Conservation (phyloP, 2,797 vertebrate genomes). For the Sternarchorhynchus goeldii region DNA sequence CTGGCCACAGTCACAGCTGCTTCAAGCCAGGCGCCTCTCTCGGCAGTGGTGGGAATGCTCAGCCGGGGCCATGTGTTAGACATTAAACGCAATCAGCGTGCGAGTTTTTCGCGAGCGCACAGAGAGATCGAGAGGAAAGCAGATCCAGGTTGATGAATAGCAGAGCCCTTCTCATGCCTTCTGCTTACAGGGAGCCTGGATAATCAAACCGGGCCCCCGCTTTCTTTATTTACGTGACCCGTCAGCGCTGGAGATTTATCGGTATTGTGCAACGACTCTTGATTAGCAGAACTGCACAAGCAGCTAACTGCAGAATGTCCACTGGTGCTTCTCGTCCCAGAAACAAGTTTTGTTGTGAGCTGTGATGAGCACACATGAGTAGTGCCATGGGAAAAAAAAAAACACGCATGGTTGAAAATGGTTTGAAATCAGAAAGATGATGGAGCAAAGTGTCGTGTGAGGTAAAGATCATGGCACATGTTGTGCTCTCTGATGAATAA, state of each 20-base stretch:
- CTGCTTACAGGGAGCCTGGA: conserved; percentile 59
- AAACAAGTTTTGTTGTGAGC: conserved; percentile 26
- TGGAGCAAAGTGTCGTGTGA: conserved; percentile 37
- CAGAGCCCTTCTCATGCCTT: conserved; percentile 61
- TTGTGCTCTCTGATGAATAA: conserved; percentile 35
- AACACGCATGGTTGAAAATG: conserved; percentile 17
- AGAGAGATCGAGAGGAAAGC: conserved; percentile 58
- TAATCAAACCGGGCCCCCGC: conserved; percentile 60
- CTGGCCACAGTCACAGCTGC: conserved; percentile 43
- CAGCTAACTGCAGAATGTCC: conserved; percentile 52
- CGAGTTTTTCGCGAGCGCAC: conserved; percentile 50
- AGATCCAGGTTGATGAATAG: conserved; percentile 63
- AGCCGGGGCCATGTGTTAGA: conserved; percentile 62
- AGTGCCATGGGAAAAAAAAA: conserved; percentile 20
- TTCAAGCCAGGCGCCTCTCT: conserved; percentile 51
- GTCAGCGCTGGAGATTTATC: conserved; percentile 62
- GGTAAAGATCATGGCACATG: conserved; percentile 20
- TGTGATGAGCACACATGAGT: conserved; percentile 37
- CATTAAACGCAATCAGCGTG: conserved; percentile 66
- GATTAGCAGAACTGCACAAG: conserved; percentile 56
- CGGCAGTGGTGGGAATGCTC: conserved; percentile 56
- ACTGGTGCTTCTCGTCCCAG: conserved; percentile 49
- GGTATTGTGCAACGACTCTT: conserved; percentile 56
- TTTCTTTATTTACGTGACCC: conserved; percentile 63
- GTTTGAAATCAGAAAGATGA: conserved; percentile 31